Base-by-base conservation (phyloP, 2,888 invertebrate genomes). In the Pecten maximus region DNA sequence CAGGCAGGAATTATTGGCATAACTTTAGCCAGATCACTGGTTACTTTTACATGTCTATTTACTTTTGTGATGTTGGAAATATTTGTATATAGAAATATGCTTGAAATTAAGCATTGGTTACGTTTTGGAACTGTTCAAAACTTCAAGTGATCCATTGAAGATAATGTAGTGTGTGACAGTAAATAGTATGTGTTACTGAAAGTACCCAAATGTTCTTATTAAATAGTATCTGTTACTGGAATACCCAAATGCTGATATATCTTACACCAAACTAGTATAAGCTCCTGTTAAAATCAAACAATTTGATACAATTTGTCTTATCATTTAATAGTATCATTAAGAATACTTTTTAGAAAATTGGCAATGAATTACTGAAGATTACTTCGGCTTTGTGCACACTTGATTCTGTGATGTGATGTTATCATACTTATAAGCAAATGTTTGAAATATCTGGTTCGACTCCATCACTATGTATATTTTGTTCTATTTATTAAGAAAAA, bases 31-130 rank as follows among this genome's bases (percentile, higher is more conserved):
- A 74, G 28, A 74, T 12, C 74, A 74, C 74, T 74, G 35, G 74
- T 74, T 28, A 74, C 74, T 28, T 23, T 74, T 74, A 74, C 35
- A 16, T 74, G 35, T 74, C 35, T 74, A 74, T 74, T 74, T 74
- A 74, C 12, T 74, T 74, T 74, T 74, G 74, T 74, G 74, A 74
- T 35, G 74, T 74, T 74, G 8, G 35, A 74, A 74, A 35, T 74
- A 8, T 74, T 74, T 74, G 74, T 74, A 35, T 35, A 74, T 74
- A 28, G 28, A 35, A 28, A 74, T 10, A 74, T 6, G 44, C 12
- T 44, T 12, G 44, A 44, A 10, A 44, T 44, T 44, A 12, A 44
- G 12, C 44, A 44, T 44, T 44, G 44, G 44, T 10, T 10, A 44
- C 12, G 12, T 44, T 44, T 44, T 44, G 44, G 44, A 44, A 10